These are phyloP conservation scores for Bhutanitis thaidina DNA, from an alignment of 2,888 invertebrate species.

Conservation along the genomic window DNA sequence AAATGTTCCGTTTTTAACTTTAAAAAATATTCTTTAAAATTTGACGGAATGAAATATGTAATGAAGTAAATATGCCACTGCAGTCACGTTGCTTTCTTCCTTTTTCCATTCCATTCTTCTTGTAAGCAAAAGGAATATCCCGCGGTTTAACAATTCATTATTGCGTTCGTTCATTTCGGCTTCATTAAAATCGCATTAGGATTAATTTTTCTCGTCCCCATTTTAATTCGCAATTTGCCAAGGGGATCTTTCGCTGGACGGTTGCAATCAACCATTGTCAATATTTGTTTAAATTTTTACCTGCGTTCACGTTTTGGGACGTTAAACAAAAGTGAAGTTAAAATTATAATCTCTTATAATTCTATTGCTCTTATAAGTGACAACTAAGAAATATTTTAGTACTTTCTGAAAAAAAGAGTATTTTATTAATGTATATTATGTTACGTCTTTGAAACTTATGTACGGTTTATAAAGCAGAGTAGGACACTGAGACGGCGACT, in stretches of 20 bases:
- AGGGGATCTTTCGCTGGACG: constrained; percentile 65
- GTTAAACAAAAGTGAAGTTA: constrained; percentile 32
- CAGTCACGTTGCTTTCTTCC: constrained; percentile 28
- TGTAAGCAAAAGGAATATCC: constrained; percentile 58
- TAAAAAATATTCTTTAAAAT: too few species aligned
- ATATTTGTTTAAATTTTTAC: constrained; percentile 69
- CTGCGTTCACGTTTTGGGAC: constrained; percentile 53
- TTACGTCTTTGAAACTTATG: too few species aligned
- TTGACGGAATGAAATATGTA: not conserved
- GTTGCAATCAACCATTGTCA: constrained; percentile 75
- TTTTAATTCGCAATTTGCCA: constrained; percentile 75
- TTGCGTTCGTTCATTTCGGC: constrained; percentile 74
- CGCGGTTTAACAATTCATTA: constrained; percentile 73
- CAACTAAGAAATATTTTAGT: too few species aligned
- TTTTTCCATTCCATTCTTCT: constrained; percentile 41
- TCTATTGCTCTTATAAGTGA: too few species aligned
- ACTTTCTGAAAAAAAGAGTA: too few species aligned
- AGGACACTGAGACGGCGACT: too few species aligned
- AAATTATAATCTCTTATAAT: too few species aligned
- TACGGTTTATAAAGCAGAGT: too few species aligned
- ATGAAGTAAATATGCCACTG: not conserved
- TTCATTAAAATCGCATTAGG: constrained; percentile 81
- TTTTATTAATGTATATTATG: too few species aligned
- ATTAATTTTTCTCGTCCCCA: constrained; percentile 78
- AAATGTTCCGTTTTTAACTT: too few species aligned